Conservation (phyloP, 1,140 invertebrate genomes). For the Lucilia cuprina region DNA sequence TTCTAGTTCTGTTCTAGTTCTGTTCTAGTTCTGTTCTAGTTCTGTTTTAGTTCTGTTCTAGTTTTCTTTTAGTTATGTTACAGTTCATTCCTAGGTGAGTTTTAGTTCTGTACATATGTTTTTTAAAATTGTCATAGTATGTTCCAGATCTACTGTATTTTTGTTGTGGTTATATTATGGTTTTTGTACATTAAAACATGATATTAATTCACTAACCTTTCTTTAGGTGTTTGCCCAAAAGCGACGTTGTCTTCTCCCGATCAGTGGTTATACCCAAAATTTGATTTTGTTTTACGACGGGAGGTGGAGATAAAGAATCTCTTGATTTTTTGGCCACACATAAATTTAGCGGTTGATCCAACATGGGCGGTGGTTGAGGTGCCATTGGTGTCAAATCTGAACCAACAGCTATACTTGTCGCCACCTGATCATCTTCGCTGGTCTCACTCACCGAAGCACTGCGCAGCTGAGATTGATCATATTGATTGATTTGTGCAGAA, state of each 20-base stretch:
- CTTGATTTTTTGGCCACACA: slow-evolving; percentile 59
- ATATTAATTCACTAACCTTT: slow-evolving; percentile 22
- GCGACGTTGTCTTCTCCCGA: not conserved
- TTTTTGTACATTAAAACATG: not conserved
- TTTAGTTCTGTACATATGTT: too few species aligned
- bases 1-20: too few species aligned
- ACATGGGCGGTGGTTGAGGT: slow-evolving; percentile 7
- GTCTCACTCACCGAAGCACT: slow-evolving; percentile 58
- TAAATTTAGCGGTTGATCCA: slow-evolving; percentile 60
- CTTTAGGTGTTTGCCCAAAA: slow-evolving; percentile 18
- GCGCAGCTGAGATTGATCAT: slow-evolving; percentile 40
- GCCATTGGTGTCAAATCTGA: not conserved
- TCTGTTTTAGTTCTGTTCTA: too few species aligned
- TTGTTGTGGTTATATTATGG: too few species aligned
- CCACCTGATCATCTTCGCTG: slow-evolving; percentile 54
- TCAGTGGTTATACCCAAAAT: slow-evolving; percentile 10
- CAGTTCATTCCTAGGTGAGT: too few species aligned
- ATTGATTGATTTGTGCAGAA: slow-evolving; percentile 40
- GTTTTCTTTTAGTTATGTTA: too few species aligned
- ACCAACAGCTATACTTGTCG: not conserved
- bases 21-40: too few species aligned
- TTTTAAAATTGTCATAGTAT: too few species aligned
- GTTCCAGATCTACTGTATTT: too few species aligned
- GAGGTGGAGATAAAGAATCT: slow-evolving; percentile 43
- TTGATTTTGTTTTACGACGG: slow-evolving; percentile 36